These are phyloP conservation scores for Myotis yumanensis DNA, from an alignment of 2,113 vertebrate species.

Conservation along the genomic window DNA sequence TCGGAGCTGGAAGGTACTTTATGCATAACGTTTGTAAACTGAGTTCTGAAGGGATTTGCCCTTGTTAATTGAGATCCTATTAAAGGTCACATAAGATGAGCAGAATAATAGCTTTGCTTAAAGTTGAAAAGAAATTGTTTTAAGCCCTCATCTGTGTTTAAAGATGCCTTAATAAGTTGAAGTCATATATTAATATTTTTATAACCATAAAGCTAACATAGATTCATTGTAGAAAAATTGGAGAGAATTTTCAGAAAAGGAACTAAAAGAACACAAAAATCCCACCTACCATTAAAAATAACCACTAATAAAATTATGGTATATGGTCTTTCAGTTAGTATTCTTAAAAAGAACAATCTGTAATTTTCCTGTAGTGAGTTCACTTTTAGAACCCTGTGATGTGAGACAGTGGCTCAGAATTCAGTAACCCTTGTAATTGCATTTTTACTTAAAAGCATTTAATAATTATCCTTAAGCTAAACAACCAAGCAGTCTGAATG, in stretches of 20 bases:
- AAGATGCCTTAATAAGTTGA: conserved; percentile 21
- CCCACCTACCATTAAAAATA: neutral
- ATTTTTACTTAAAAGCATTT: conserved; percentile 29
- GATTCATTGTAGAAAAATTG: neutral
- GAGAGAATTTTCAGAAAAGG: conserved; percentile 17
- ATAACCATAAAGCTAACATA: neutral
- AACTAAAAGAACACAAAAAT: neutral
- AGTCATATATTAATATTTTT: neutral
- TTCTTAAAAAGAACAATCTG: conserved; percentile 7
- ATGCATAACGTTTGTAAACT: neutral
- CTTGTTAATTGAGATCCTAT: neutral
- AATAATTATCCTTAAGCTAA: conserved; percentile 33
- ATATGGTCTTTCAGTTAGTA: neutral
- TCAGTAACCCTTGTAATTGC: neutral
- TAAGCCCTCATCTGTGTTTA: neutral
- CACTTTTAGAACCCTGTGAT: neutral
- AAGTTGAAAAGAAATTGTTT: conserved; percentile 17
- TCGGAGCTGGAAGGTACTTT: neutral
- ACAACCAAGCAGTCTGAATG: neutral
- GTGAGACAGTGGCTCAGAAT: neutral
- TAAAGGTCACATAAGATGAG: neutral
- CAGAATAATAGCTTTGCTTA: neutral
- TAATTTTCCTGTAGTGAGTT: neutral
- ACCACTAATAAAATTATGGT: neutral
- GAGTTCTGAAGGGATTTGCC: neutral